phyloP scores from a whole-genome alignment of 2,797 vertebrate genomes.

The Kryptopterus vitreolus region DNA sequence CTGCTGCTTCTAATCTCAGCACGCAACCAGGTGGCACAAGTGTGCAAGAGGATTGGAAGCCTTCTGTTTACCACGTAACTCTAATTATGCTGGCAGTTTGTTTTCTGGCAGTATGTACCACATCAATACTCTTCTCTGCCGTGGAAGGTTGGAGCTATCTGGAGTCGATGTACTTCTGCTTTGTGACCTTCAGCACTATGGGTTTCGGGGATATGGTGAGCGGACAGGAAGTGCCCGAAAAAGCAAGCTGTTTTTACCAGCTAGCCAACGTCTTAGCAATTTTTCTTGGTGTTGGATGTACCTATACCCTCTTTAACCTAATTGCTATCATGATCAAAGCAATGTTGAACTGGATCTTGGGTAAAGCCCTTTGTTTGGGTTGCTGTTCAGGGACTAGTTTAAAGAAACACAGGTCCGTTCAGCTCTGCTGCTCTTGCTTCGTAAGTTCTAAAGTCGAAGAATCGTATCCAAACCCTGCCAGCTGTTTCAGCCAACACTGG shows the following conservation, averaged over 20 bases:
- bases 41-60: conserved; percentile 54
- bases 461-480: conserved; percentile 9
- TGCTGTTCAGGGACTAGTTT: conserved; percentile 34
- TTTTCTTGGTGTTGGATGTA: conserved; percentile 68
- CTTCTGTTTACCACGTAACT: conserved; percentile 62
- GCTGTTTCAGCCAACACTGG: conserved; percentile 15
- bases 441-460: conserved; percentile 34
- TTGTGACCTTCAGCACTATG: conserved; percentile 71
- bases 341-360: conserved; percentile 61
- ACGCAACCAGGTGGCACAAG: conserved; percentile 22
- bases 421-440: conserved; percentile 4
- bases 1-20: conserved; percentile 1
- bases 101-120: conserved; percentile 58
- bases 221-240: conserved; percentile 60
- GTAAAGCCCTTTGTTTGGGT: conserved; percentile 36
- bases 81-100: conserved; percentile 60
- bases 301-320: conserved; percentile 67
- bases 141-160: conserved; percentile 68
- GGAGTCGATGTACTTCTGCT: conserved; percentile 72
- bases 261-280: conserved; percentile 66
- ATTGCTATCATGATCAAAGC: conserved; percentile 67
- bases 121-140: conserved; percentile 63
- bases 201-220: conserved; percentile 73
- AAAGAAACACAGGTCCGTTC: neutral
- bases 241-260: conserved; percentile 56